Evolutionary conservation across 2,113 vertebrate species (phyloP).

Genomic region (Cyprinodon tularosa): DNA sequence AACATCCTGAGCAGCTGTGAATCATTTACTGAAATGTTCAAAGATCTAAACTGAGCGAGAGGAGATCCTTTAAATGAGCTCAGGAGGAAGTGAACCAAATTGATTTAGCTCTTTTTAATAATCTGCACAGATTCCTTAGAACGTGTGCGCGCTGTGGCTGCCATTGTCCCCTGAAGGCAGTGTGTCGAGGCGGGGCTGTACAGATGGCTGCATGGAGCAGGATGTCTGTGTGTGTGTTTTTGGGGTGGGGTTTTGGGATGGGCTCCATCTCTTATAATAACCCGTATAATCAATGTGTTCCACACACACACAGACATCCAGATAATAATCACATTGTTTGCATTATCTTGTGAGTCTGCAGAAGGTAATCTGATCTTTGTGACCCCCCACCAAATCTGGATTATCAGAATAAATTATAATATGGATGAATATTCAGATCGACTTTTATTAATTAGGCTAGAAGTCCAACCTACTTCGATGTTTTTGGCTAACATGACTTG

Average conservation of each 20-base stretch:
- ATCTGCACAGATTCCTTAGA: constrained; percentile 1
- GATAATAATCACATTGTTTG: constrained; percentile 14
- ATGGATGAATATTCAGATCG: not conserved
- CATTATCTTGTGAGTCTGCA: not conserved
- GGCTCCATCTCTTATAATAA: constrained; percentile 37
- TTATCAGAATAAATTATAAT: not conserved
- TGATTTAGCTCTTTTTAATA: constrained; percentile 39
- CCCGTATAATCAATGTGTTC: constrained; percentile 51
- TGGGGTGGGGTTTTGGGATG: not conserved
- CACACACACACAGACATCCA: constrained; percentile 2
- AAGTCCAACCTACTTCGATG: too few species aligned
- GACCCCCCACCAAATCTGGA: not conserved
- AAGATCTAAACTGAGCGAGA: not conserved
- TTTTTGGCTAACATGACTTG: too few species aligned
- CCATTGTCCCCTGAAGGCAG: constrained; percentile 26
- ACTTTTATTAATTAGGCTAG: too few species aligned
- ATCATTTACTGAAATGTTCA: constrained; percentile 10
- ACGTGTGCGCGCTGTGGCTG: not conserved
- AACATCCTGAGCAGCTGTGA: constrained; percentile 2
- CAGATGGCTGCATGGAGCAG: constrained; percentile 52
- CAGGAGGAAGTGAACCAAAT: constrained; percentile 12
- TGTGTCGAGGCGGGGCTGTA: constrained; percentile 29
- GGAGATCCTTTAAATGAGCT: constrained; percentile 10
- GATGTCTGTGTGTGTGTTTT: not conserved
- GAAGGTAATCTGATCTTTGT: not conserved